Base-by-base conservation (phyloP, 2,888 invertebrate genomes). In the Eilema caniola region DNA sequence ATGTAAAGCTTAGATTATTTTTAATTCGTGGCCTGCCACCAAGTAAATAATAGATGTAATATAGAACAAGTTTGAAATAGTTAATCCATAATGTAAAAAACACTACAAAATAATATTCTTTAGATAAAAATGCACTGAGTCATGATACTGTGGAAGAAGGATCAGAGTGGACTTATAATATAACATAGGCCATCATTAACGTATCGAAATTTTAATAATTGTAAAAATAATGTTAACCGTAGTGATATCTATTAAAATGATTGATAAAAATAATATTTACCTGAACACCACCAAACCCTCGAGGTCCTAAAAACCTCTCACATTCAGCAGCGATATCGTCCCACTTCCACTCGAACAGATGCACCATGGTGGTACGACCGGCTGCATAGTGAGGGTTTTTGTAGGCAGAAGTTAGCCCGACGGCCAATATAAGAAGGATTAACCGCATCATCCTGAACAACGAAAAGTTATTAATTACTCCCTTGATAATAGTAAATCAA, bases 341-440 rank as follows among this genome's bases (percentile, higher is more conserved):
- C 97, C 97, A 98, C 88, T 97, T 97, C 98, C 98, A 98, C 87
- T 98, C 98, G 79, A 97, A 97, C 12, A 97, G 92, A 83, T 97
- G 97, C 0, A 97, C 97, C 90, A 98, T 97, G 0, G 96, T 96
- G 20, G 96, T 96, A 31, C 97, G 94, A 41, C 96, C 96, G 0
- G 89, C 84, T 62, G 92, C 95, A 88, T 96, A 96, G 89, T 97
- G 88, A 0, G 96, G 96, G 87, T 96, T 93, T 77, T 96, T 96
- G 85, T 95, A 96, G 16, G 91, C 93, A 65, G 87, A 69, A 1
- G 90, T 89, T 77, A 87, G 59, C 41, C 86, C 82, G 68, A 85
- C 82, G 67, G 85, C 89, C 57, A 88, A 77, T 56, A 94, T 75
- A 41, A 93, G 75, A 2, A 93, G 83, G 82, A 92, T 85, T 84